Evolutionary conservation across 1,140 invertebrate genomes (phyloP).

Genomic region (Acromyrmex echinatior): DNA sequence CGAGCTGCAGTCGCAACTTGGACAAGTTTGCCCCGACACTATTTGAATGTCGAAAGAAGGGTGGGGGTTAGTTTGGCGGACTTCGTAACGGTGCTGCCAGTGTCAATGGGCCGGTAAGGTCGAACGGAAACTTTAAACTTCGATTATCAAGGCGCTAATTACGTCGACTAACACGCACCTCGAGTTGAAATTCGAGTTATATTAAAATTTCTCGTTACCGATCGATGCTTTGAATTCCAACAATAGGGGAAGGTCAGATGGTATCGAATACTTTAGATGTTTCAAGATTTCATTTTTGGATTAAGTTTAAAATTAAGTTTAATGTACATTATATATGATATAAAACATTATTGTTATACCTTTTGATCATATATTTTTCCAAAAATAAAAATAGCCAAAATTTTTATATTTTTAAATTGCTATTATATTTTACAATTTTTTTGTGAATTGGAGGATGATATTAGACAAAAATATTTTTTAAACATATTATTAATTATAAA

Average conservation of each 20-base stretch:
- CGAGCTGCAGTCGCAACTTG: slow-evolving; percentile 68
- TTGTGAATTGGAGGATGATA: too few relatives aligned
- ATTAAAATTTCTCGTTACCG: slow-evolving; percentile 39
- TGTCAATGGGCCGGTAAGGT: slow-evolving; percentile 70
- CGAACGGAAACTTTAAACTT: slow-evolving; percentile 65
- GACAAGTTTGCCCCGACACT: slow-evolving; percentile 72
- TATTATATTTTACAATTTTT: too few relatives aligned
- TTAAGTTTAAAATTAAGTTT: too few relatives aligned
- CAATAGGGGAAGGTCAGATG: neutral
- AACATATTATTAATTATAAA: too few relatives aligned
- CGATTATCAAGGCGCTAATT: slow-evolving; percentile 71
- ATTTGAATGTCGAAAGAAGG: slow-evolving; percentile 65
- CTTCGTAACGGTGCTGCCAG: slow-evolving; percentile 60
- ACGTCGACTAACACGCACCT: slow-evolving; percentile 34
- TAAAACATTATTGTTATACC: too few relatives aligned
- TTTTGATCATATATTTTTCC: too few relatives aligned
- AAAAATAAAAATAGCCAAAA: too few relatives aligned
- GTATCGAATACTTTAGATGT: too few relatives aligned
- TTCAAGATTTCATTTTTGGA: too few relatives aligned
- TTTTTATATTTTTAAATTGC: too few relatives aligned
- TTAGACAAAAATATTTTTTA: too few relatives aligned
- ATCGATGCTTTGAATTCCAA: neutral
- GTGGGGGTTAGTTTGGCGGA: slow-evolving; percentile 40
- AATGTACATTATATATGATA: too few relatives aligned
- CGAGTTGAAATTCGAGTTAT: neutral